Conservation (phyloP, 2,888 invertebrate species). For the Eristalis intricaria region DNA sequence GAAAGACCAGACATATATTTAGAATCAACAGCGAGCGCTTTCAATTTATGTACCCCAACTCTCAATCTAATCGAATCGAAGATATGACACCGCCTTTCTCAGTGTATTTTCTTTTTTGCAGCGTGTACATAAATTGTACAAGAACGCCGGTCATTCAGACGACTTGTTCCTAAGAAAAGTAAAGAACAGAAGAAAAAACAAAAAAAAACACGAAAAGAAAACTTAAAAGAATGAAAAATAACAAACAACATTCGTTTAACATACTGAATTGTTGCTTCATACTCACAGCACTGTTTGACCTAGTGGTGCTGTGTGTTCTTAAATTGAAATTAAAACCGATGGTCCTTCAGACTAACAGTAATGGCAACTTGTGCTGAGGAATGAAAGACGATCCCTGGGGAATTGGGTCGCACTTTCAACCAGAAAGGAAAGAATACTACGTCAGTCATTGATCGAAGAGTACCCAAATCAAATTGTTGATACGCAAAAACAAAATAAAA, state of each 20-base stretch:
- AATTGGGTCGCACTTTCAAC: conserved; percentile 59
- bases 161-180: conserved; percentile 36
- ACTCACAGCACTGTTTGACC: conserved; percentile 53
- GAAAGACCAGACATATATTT: conserved; percentile 24
- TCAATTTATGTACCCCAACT: conserved; percentile 1
- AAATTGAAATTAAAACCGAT: conserved; percentile 58
- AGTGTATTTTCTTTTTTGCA: conserved; percentile 17
- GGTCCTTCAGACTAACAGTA: conserved; percentile 64
- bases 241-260: conserved; percentile 21
- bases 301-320: conserved; percentile 60
- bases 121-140: conserved; percentile 41
- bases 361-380: conserved; percentile 23
- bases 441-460: conserved; percentile 12
- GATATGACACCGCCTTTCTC: conserved; percentile 13
- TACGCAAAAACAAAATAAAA: background rate
- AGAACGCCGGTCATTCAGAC: conserved; percentile 58
- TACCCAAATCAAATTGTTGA: conserved; percentile 42
- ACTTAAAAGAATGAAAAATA: conserved; percentile 23
- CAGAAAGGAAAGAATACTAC: conserved; percentile 4
- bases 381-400: conserved; percentile 6
- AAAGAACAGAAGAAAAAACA: too few species aligned
- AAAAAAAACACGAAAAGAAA: background rate
- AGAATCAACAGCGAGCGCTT: background rate
- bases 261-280: conserved; percentile 30
- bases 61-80: conserved; percentile 28